Percentiles rank a stretch among this genome's conserved stretches.
Conservation (phyloP, 2,888 invertebrate species). For the Neoitamus cyanurus region DNA sequence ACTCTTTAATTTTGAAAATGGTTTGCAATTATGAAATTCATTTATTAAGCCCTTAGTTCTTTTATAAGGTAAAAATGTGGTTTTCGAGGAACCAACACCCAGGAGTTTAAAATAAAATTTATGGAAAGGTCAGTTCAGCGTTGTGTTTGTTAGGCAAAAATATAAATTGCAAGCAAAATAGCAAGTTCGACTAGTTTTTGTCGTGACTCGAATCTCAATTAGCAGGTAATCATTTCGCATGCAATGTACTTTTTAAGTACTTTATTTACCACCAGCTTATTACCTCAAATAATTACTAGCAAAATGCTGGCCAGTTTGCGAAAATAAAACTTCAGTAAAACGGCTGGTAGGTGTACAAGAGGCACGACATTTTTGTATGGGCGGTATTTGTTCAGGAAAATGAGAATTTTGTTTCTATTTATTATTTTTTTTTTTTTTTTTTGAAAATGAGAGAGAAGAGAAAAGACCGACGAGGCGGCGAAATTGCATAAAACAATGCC, state of each 20-base stretch:
- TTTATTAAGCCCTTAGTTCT: too few relatives aligned
- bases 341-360: background rate
- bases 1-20: too few relatives aligned
- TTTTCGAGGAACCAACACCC: too few relatives aligned
- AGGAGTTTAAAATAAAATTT: too few relatives aligned
- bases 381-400: background rate
- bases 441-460: background rate
- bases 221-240: background rate
- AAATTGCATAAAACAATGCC: slow-evolving; percentile 33
- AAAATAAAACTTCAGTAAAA: background rate
- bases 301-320: background rate
- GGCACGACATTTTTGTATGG: background rate
- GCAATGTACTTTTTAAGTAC: background rate
- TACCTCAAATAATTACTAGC: background rate
- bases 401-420: background rate
- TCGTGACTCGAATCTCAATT: background rate
- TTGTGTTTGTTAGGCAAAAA: too few relatives aligned
- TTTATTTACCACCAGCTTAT: background rate
- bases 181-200: too few relatives aligned
- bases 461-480: background rate
- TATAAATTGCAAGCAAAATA: too few relatives aligned
- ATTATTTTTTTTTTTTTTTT: too few relatives aligned
- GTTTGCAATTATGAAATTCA: too few relatives aligned
- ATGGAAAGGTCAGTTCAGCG: too few relatives aligned
- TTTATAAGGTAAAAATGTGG: too few relatives aligned